Evolutionary conservation across 92 coral and sea anemone species (phyloP).

Genomic region (Paramuricea clavata): DNA sequence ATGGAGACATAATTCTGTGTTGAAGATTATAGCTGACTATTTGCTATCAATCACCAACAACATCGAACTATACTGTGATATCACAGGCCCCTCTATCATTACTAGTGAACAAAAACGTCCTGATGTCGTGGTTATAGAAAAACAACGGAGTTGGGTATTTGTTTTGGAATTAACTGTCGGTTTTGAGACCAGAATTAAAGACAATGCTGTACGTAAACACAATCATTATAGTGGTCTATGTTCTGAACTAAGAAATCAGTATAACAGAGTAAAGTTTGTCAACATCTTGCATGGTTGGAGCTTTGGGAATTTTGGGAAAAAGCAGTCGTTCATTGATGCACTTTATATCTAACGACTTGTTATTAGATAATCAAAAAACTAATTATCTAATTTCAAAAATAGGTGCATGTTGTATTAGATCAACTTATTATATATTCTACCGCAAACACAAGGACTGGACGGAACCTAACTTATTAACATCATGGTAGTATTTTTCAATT

Average conservation of each 20-base stretch:
- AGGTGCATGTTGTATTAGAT: not conserved
- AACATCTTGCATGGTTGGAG: constrained; percentile 18
- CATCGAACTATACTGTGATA: constrained; percentile 37
- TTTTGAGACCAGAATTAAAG: constrained; percentile 13
- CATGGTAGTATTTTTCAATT: not conserved
- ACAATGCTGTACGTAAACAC: too few species aligned
- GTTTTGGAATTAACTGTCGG: constrained; percentile 28
- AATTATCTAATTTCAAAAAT: not conserved
- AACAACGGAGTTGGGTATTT: not conserved
- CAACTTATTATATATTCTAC: too few species aligned
- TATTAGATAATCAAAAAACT: too few species aligned
- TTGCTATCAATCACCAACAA: not conserved
- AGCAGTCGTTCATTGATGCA: not conserved
- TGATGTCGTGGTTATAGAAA: not conserved
- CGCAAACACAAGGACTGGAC: constrained; percentile 3
- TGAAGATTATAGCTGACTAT: constrained; percentile 27
- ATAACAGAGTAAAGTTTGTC: constrained; percentile 7
- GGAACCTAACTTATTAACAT: not conserved
- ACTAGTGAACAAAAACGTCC: constrained; percentile 18
- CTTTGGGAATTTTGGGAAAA: constrained; percentile 4
- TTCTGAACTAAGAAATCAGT: not conserved
- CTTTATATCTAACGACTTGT: not conserved
- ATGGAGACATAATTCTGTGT: too few species aligned
- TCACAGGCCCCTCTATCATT: constrained; percentile 33
- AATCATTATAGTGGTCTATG: too few species aligned